Evolutionary conservation across 1,140 invertebrate genomes (phyloP), one percentile per base, ranked within the genome.

Genomic region (Meloidogyne chitwoodi): DNA sequence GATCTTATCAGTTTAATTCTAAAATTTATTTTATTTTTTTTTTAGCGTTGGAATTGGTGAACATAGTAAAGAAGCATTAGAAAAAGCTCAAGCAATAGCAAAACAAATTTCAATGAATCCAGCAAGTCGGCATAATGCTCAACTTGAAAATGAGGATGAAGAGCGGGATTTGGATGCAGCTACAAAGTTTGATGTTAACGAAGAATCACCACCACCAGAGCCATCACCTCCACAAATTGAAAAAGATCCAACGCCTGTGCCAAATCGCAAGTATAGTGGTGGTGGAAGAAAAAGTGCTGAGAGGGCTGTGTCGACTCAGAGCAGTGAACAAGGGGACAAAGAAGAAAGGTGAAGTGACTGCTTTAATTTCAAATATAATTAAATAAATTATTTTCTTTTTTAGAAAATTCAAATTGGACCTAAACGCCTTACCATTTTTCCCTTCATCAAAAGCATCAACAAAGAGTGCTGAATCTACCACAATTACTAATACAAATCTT

Each of bases 81-180:
- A 56, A n/a, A 56, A 56, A 56, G 48, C 48, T 56, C 48, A 56
- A 6, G 48, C 48, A 56, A 4, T 56, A 8, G 48, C 48, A 56
- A 19, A 56, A 56, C 48, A 56, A 56, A 56, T 56, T 16, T 14
- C 48, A 56, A 56, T 56, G 48, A 65, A 63, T 26, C 29, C n/a
- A 24, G 56, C 61, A 22, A 73, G 71, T 16, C 31, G 38, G 19
- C 71, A 64, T 34, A 73, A 73, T 22, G 71, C 71, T 14, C 56
- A 38, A 11, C 71, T 73, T 14, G 71, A 73, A 63, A 73, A 73
- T 73, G 48, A 73, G n/a, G 71, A 73, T 64, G 71, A 73, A 63
- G 71, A 73, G 12, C 71, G 71, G 1, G 71, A 73, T 63, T 73
- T 73, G 29, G 71, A 64, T 22, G 29, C 27, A 22, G 29, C 41